Evolutionary conservation across 2,797 vertebrate species (phyloP).

Genomic region (Hydrocynus forskahlii): DNA sequence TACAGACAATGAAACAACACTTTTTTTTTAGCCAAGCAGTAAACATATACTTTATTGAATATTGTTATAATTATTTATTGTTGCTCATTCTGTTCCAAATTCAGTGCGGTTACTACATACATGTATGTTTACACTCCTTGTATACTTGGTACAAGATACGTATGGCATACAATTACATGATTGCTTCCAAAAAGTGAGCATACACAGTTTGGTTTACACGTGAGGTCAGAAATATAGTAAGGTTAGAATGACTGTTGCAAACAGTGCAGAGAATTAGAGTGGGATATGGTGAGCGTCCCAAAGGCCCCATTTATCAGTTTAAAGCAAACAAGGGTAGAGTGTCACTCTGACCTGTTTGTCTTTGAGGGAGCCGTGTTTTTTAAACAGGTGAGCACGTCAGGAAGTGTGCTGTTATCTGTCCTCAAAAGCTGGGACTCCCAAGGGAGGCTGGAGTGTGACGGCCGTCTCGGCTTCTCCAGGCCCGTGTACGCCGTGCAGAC

Average conservation of each 20-base stretch:
- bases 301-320: conserved; percentile 30
- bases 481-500: conserved; percentile 76
- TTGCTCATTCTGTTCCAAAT: background rate
- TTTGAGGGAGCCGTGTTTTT: conserved; percentile 46
- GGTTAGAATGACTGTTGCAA: conserved; percentile 10
- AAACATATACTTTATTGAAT: background rate
- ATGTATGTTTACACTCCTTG: background rate
- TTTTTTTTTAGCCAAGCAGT: too few relatives aligned
- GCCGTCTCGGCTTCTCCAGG: conserved; percentile 60
- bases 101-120: background rate
- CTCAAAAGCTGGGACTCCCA: conserved; percentile 73
- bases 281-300: conserved; percentile 33
- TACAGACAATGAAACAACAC: too few relatives aligned
- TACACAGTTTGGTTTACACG: background rate
- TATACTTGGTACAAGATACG: background rate
- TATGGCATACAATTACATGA: background rate
- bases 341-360: conserved; percentile 63
- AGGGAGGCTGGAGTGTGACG: conserved; percentile 68
- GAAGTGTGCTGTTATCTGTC: conserved; percentile 61
- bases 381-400: conserved; percentile 64
- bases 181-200: background rate
- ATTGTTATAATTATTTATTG: background rate
- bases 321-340: conserved; percentile 44
- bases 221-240: conserved; percentile 7
- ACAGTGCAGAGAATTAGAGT: conserved; percentile 46